These are phyloP conservation scores for Scrobipalpa costella DNA, from an alignment of 2,888 invertebrate genomes.

Conservation along the genomic window DNA sequence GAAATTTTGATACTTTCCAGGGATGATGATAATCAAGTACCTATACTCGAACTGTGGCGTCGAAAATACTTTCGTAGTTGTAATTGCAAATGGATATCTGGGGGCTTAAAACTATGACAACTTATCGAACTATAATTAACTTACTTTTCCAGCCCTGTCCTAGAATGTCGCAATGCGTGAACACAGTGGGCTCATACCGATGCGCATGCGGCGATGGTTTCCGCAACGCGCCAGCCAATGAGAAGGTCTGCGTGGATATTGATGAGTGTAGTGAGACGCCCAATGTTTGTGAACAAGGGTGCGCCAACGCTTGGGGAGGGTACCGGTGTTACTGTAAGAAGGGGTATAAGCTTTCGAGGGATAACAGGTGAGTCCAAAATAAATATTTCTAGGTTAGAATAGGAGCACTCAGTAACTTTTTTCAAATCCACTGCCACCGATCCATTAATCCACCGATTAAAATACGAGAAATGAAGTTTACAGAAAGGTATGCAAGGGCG, in stretches of 20 bases:
- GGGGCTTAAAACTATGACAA: no score
- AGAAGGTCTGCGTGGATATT: constrained; percentile 82
- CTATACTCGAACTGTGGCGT: no score
- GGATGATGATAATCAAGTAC: no score
- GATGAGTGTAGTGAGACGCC: constrained; percentile 84
- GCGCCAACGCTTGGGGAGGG: constrained; percentile 95
- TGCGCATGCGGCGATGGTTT: constrained; percentile 71
- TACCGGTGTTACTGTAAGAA: constrained; percentile 93
- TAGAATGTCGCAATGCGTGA: constrained; percentile 67
- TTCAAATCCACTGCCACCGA: no score
- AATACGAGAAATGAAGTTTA: no score
- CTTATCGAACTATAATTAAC: no score
- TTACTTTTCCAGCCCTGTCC: constrained; percentile 61
- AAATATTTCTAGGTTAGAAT: not conserved
- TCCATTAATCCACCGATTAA: no score
- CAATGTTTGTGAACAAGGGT: constrained; percentile 89
- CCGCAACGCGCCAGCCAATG: constrained; percentile 67
- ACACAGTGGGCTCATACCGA: constrained; percentile 73
- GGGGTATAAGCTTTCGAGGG: constrained; percentile 88
- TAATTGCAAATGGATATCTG: no score
- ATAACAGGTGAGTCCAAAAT: constrained; percentile 82
- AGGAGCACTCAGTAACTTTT: no score
- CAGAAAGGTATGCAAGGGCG: no score
- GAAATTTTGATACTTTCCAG: no score
- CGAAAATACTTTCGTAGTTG: no score